Evolutionary conservation across 2,797 vertebrate species (phyloP), one percentile per base, ranked within the genome.

Genomic region (Falco novaeseelandiae): DNA sequence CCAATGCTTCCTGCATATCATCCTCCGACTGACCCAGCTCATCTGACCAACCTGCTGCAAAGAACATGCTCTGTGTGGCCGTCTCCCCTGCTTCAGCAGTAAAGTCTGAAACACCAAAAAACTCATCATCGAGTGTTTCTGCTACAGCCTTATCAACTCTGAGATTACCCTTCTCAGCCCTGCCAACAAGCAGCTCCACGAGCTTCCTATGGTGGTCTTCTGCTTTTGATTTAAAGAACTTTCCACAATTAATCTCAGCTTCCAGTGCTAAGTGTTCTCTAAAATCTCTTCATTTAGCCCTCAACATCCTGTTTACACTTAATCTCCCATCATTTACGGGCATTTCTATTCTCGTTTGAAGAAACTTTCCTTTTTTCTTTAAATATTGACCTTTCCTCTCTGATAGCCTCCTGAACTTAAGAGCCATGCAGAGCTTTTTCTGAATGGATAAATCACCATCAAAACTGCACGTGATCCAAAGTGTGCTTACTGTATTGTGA

Each of bases 381-480:
- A 88, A 83, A 89, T 54, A 70, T 9, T 62, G n/a, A 40, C 14
- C 44, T 83, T 54, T 91, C 40, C 32, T 48, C n/a, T 52, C 12
- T 7, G 22, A 88, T 5, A 88, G 38, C 20, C 69, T 70, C 38
- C 48, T 62, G 63, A 93, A 65, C 22, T 87, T 74, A 87, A 59
- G 40, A 88, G 26, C 10, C 48, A 83, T 6, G 22, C 30, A 73
- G 22, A 81, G 30, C 44, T 85, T 87, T 67, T 55, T 63, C 20
- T 71, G 62, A 84, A 84, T 17, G 62, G 66, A 55, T 74, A 63
- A 63, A 8, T 32, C 32, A 83, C 22, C 11, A 55, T 48, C 62
- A 81, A 23, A 57, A 81, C 18, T 1, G 4, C 34, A 61, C 0
- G 0, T 27, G 40, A 78, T 11, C 7, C 22, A 11, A 79, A 89